These are phyloP conservation scores for Sminthurinus signatus DNA, from an alignment of 1,140 invertebrate species.

Conservation along the genomic window DNA sequence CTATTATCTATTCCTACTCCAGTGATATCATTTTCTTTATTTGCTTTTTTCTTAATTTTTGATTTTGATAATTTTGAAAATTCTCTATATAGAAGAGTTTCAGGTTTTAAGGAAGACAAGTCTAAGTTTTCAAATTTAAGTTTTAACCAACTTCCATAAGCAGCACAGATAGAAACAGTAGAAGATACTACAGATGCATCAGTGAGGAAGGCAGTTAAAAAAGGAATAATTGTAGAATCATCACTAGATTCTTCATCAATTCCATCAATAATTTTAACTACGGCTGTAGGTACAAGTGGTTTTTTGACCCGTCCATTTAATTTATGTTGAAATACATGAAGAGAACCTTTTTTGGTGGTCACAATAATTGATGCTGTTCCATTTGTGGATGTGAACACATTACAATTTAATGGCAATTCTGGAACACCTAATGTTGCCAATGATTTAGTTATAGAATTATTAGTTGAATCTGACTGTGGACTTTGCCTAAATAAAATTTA, in stretches of 20 bases:
- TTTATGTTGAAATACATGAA: constrained; percentile 67
- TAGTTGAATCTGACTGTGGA: constrained; percentile 26
- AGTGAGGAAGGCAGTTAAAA: constrained; percentile 50
- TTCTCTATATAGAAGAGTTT: constrained; percentile 18
- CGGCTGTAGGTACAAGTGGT: constrained; percentile 63
- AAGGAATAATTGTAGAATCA: constrained; percentile 51
- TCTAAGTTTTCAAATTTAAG: constrained; percentile 33
- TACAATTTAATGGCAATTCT: constrained; percentile 21
- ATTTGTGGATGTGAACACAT: constrained; percentile 59
- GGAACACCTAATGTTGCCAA: constrained; percentile 42
- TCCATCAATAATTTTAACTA: constrained; percentile 60
- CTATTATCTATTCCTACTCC: background rate
- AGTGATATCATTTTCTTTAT: background rate
- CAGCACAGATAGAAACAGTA: constrained; percentile 4
- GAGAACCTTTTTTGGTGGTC: constrained; percentile 63
- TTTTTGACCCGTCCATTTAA: constrained; percentile 62
- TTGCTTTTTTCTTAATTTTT: constrained; percentile 16
- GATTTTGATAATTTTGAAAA: constrained; percentile 1
- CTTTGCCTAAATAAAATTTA: background rate
- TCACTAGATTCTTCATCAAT: constrained; percentile 44
- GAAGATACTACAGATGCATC: constrained; percentile 45
- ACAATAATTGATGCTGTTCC: constrained; percentile 54
- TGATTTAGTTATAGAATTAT: too few relatives aligned
- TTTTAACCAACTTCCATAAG: constrained; percentile 31
- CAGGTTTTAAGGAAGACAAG: background rate